A percentile compares a stretch with the other conserved stretches of the same genome.
Evolutionary conservation across 2,113 vertebrate genomes (phyloP).

Genomic region (Pangasianodon hypophthalmus): DNA sequence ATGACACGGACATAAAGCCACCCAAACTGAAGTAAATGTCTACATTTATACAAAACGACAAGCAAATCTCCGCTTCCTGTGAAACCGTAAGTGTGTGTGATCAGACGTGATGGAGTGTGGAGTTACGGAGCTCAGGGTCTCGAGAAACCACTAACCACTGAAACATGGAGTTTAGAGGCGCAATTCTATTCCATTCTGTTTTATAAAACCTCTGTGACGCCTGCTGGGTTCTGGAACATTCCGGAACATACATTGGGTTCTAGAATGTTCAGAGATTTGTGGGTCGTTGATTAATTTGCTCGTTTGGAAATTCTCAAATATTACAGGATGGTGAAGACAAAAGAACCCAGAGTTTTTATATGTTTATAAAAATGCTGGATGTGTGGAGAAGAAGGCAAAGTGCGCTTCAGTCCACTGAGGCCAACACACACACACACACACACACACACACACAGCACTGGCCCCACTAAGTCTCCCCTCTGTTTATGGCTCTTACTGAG

Average conservation of each 20-base stretch:
- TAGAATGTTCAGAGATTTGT: not conserved
- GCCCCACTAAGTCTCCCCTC: conserved; percentile 39
- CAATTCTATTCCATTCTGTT: too few species aligned
- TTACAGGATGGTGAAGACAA: not conserved
- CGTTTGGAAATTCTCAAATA: not conserved
- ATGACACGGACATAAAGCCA: not conserved
- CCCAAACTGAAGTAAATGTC: too few species aligned
- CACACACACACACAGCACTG: conserved; percentile 4
- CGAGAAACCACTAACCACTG: too few species aligned
- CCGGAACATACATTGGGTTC: not conserved
- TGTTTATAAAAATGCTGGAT: not conserved
- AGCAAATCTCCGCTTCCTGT: too few species aligned
- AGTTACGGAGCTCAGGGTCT: too few species aligned
- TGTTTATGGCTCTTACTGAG: conserved; percentile 36
- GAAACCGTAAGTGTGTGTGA: too few species aligned
- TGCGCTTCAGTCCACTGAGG: not conserved
- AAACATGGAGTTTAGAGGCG: too few species aligned
- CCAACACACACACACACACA: not conserved
- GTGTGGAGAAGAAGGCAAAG: not conserved
- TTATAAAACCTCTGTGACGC: too few species aligned
- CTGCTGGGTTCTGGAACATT: too few species aligned
- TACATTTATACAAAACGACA: too few species aligned
- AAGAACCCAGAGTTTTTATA: not conserved
- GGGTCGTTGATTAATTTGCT: not conserved
- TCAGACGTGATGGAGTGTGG: too few species aligned